Percentiles rank a stretch among this genome's conserved stretches.
These are phyloP conservation scores for Hippocampus comes DNA, from an alignment of 2,113 vertebrate species.

Conservation along the genomic window DNA sequence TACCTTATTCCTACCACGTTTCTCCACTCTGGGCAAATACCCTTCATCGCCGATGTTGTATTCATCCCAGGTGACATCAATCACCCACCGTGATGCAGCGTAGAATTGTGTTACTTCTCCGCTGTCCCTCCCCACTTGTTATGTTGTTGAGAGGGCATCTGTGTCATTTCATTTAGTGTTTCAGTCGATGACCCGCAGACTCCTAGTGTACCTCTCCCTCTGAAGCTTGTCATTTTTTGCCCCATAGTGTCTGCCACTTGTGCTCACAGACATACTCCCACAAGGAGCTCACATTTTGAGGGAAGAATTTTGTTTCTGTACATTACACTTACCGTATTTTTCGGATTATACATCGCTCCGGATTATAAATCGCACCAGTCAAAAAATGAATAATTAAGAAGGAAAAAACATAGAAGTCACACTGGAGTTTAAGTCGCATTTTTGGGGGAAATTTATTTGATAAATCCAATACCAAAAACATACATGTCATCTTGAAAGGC, in stretches of 20 bases:
- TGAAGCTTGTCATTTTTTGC: constrained; percentile 2
- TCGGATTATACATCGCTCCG: no score
- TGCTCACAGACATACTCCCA: not conserved
- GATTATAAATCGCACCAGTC: no score
- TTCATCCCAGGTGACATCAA: not conserved
- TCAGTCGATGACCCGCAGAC: not conserved
- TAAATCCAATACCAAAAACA: no score
- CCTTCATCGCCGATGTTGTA: not conserved
- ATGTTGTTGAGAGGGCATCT: not conserved
- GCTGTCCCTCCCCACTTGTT: not conserved
- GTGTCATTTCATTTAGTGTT: constrained; percentile 5
- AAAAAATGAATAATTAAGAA: no score
- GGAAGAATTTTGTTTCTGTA: not conserved
- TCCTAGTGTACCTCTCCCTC: not conserved
- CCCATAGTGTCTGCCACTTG: not conserved
- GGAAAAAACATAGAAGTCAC: no score
- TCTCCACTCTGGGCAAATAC: not conserved
- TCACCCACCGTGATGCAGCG: not conserved
- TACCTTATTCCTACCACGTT: constrained; percentile 1
- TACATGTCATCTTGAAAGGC: no score
- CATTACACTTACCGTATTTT: not conserved
- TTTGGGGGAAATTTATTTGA: no score
- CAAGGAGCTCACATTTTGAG: not conserved
- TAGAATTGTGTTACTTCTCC: not conserved
- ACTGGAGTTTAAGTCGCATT: no score